phyloP scores from a whole-genome alignment of 2,888 invertebrate species.

The Mesoligia furuncula region DNA sequence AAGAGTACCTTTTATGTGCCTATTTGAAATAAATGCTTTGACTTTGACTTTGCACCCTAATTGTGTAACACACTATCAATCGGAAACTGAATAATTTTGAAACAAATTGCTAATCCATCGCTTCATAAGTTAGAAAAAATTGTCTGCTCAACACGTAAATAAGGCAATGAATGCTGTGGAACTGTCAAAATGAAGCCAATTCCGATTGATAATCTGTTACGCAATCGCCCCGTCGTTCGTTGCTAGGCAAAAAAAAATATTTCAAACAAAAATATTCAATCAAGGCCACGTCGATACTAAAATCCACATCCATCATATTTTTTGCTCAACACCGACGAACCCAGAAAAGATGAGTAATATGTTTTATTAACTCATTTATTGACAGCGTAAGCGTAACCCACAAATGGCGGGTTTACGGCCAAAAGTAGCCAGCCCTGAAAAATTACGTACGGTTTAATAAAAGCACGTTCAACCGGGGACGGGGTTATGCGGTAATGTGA shows the following conservation, averaged over 20 bases:
- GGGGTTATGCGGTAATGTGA: slow-evolving; percentile 62
- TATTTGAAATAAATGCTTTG: no score
- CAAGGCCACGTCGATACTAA: not conserved
- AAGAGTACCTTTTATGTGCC: no score
- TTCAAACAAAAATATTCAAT: not conserved
- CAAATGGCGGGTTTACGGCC: slow-evolving; percentile 18
- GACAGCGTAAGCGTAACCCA: slow-evolving; percentile 21
- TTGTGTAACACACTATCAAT: no score
- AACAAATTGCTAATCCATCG: no score
- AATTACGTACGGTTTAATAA: slow-evolving; percentile 57
- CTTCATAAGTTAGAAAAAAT: no score
- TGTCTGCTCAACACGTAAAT: no score
- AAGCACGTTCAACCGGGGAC: slow-evolving; percentile 58
- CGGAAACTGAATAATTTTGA: no score
- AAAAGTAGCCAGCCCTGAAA: slow-evolving; percentile 45
- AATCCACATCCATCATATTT: not conserved
- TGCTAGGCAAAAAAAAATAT: not conserved
- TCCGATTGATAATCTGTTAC: no score
- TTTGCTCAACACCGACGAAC: not conserved
- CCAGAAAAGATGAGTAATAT: slow-evolving; percentile 5
- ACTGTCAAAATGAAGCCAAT: no score
- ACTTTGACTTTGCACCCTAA: no score
- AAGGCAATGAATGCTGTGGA: no score
- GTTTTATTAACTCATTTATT: slow-evolving; percentile 44
- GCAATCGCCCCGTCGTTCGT: no score